Evolutionary conservation across 2,797 vertebrate species (phyloP), one percentile per base, ranked within the genome.

Genomic region (Nannoperca obscura): DNA sequence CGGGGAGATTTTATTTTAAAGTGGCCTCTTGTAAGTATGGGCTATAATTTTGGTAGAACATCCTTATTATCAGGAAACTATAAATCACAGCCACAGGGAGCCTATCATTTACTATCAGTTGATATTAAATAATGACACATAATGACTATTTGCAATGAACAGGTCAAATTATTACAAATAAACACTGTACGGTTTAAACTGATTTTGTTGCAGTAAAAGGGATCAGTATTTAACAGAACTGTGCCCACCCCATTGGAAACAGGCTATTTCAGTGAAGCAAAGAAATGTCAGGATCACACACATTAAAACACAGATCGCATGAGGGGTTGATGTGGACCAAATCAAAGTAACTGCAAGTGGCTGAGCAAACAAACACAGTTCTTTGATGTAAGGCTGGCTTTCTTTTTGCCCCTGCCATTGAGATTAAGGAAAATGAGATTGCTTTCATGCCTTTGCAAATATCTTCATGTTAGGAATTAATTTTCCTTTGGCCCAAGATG

Each of bases 391-490:
- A 82, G 76, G 68, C 86, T 71, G 75, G 58, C 81, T 85, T 90
- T 85, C 76, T 86, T 83, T 84, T 70, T 70, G 78, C 80, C 77
- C 77, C 77, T 82, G 76, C 84, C 78, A 79, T 87, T 86, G 82
- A 89, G 81, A 90, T 91, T 84, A 88, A 83, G 87, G 76, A 88
- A 92, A 91, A 91, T 80, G 57, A 88, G 79, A 87, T 85, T 81
- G 86, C 89, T 91, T 91, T 92, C 89, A 91, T 87, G 91, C 88
- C 82, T 87, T 92, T 91, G 88, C 86, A 92, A 89, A 93, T 90
- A 84, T 91, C 88, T 87, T 81, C 86, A 90, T 91, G 86, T 90
- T 84, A 85, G 81, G 86, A 93, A 91, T 92, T 91, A 81, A 91
- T 92, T 92, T 94, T 88, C 88, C 81, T 63, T 84, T 86, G 86